A percentile compares a stretch with the other conserved stretches of the same genome.
These are phyloP conservation scores for Semotilus atromaculatus DNA, from an alignment of 2,797 vertebrate species.

Conservation along the genomic window DNA sequence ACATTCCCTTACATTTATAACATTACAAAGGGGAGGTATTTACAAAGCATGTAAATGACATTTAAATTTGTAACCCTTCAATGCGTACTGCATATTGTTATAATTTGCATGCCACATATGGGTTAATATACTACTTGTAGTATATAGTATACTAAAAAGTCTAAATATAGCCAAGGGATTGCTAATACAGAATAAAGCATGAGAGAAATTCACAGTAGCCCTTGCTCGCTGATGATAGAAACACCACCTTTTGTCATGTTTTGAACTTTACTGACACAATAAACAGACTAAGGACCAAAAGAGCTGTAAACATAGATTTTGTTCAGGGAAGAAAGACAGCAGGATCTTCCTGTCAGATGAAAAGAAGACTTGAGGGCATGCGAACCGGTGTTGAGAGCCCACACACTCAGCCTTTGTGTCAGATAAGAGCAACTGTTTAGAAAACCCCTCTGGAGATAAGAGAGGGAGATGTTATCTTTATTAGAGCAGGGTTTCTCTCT, in stretches of 20 bases:
- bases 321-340: not conserved
- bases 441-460: constrained; percentile 5
- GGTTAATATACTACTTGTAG: not conserved
- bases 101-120: not conserved
- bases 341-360: constrained; percentile 17
- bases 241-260: not conserved
- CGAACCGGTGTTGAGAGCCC: not conserved
- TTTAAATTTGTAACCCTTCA: too few relatives aligned
- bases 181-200: not conserved
- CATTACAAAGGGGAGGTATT: too few relatives aligned
- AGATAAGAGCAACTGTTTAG: constrained; percentile 9
- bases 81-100: not conserved
- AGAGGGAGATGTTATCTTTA: constrained; percentile 17
- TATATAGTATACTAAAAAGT: not conserved
- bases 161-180: not conserved
- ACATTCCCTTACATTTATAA: too few relatives aligned
- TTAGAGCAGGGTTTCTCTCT: constrained; percentile 4
- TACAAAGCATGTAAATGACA: too few relatives aligned
- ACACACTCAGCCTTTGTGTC: not conserved
- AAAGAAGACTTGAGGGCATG: not conserved
- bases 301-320: not conserved
- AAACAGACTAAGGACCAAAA: not conserved
- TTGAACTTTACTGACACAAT: not conserved
- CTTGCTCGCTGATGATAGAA: not conserved
- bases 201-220: not conserved